Evolutionary conservation across 1,140 invertebrate species (phyloP), one percentile per base, ranked within the genome.

Genomic region (Glossosoma conforme): DNA sequence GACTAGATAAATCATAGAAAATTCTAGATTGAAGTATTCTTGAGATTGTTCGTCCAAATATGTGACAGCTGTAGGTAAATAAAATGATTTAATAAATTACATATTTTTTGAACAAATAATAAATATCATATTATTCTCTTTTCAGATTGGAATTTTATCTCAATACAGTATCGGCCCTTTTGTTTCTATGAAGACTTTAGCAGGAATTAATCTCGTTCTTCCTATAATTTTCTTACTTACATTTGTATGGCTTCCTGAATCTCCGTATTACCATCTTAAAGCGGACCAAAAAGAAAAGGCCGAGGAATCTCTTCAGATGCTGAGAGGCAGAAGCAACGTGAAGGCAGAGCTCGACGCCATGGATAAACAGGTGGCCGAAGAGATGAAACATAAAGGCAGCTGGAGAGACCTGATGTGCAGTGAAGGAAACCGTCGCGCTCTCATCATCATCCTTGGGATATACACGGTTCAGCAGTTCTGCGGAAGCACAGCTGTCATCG

Each of bases 391-490:
- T 20, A 71, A 74, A 28, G 72, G 77, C 20, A 68, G 72, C n/a
- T 68, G 82, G 58, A 65, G 66, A 53, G 80, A 85, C 58, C 65
- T 86, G 6, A 65, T 83, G 6, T 66, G 62, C 1, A 75, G 76
- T 0, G 67, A 70, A 4, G 79, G 72, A 8, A 84, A 87, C 62
- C 69, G 78, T 24, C 80, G 76, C 50, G 84, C 83, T 1, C 65
- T 91, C 5, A 65, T 79, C 5, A 79, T 89, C 28, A 72, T 81
- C 18, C 61, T 83, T 25, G 68, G 79, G 11, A 68, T 89, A 44
- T 84, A 85, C 60, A 72, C 83, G 3, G 83, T 86, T 17, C 86
- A 91, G 64, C 85, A 89, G 61, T 74, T 89, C 22, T 85, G 80
- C 42, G 85, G 87, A 1, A 81, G 87, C n/a, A 84, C 84, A 40